Conservation (phyloP, 2,113 vertebrate genomes). For the Casuarius casuarius region DNA sequence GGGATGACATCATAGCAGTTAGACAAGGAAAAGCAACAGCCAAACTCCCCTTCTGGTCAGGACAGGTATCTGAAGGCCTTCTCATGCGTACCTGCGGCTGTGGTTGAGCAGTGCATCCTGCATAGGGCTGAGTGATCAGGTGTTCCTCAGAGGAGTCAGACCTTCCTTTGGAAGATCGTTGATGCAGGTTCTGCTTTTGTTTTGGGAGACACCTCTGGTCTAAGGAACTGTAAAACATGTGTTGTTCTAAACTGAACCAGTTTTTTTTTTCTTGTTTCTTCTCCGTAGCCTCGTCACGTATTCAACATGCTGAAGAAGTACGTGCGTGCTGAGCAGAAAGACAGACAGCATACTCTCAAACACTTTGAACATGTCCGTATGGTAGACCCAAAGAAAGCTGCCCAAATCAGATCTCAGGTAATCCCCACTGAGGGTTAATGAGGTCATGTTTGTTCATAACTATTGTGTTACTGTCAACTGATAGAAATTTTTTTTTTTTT, state of each 20-base stretch:
- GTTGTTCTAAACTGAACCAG: not conserved
- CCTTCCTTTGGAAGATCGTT: not conserved
- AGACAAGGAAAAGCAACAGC: not conserved
- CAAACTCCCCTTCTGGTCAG: not conserved
- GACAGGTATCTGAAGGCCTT: not conserved
- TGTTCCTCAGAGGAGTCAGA: not conserved
- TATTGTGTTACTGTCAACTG: not conserved
- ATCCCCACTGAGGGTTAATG: not conserved
- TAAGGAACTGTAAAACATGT: not conserved
- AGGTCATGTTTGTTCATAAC: not conserved
- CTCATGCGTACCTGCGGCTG: not conserved
- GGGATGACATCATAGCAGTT: not conserved
- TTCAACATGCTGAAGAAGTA: slow-evolving; percentile 98
- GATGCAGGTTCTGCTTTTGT: not conserved
- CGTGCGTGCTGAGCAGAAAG: slow-evolving; percentile 97
- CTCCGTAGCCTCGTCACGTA: slow-evolving; percentile 89
- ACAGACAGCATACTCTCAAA: slow-evolving; percentile 96
- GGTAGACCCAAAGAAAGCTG: slow-evolving; percentile 98
- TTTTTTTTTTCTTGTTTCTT: not conserved
- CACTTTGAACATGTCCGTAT: slow-evolving; percentile 97
- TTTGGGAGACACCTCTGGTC: not conserved
- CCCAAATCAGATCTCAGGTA: slow-evolving; percentile 97
- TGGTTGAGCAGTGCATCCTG: not conserved
- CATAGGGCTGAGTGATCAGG: not conserved
- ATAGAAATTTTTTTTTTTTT: not conserved